Conservation (phyloP, 2,113 vertebrate species). For the Gasterosteus aculeatus region DNA sequence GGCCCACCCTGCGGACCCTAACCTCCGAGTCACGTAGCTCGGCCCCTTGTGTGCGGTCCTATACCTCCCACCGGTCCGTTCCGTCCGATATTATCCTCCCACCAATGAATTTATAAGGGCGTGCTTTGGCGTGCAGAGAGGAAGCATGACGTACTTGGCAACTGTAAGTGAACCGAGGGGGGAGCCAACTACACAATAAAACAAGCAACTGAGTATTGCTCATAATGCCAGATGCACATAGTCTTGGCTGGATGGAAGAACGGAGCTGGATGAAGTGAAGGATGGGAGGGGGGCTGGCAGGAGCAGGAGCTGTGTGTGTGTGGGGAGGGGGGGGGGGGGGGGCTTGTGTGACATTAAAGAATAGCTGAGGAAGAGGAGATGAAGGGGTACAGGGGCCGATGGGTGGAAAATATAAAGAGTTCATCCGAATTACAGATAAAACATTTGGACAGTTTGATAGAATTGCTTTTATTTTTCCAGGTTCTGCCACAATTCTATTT, state of each 20-base stretch:
- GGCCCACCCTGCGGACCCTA: constrained; percentile 22
- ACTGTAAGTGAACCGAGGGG: constrained; percentile 66
- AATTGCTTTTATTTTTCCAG: background rate
- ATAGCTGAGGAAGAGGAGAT: constrained; percentile 29
- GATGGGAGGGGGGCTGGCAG: constrained; percentile 21
- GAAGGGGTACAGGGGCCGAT: background rate
- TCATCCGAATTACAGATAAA: constrained; percentile 2
- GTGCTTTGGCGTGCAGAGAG: constrained; percentile 51
- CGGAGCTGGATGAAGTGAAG: constrained; percentile 35
- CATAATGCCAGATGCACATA: constrained; percentile 55
- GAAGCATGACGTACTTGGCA: constrained; percentile 75
- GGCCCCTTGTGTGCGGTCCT: constrained; percentile 19
- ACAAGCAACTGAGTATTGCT: constrained; percentile 71
- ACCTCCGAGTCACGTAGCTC: constrained; percentile 31
- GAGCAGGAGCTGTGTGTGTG: background rate
- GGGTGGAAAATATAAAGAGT: constrained; percentile 14
- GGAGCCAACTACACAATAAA: constrained; percentile 63
- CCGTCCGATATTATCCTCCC: constrained; percentile 61
- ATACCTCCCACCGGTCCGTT: constrained; percentile 33
- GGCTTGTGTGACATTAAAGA: constrained; percentile 39
- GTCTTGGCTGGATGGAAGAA: constrained; percentile 44
- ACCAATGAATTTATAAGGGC: constrained; percentile 58
- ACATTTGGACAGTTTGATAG: background rate
- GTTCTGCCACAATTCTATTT: background rate
- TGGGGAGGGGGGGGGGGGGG: background rate